Percentiles rank a stretch among this genome's conserved stretches.
Evolutionary conservation across 2,797 vertebrate genomes (phyloP).

Genomic region (Chaetophractus vellerosus): DNA sequence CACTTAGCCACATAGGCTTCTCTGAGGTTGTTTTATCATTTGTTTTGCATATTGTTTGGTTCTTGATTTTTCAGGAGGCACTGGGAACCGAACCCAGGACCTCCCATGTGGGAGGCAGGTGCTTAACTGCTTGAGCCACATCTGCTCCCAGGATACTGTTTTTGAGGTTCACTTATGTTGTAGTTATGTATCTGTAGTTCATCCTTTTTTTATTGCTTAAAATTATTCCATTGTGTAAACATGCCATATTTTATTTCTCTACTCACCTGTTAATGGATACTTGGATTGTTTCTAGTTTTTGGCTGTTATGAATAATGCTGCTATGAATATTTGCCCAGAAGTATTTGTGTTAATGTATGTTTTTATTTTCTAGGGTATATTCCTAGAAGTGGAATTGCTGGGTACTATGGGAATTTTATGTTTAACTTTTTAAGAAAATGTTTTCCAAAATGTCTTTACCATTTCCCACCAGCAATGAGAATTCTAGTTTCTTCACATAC

Average conservation of each 20-base stretch:
- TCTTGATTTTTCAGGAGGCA: too few relatives aligned
- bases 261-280: not conserved
- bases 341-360: not conserved
- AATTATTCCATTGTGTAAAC: not conserved
- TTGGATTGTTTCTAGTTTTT: constrained; percentile 24
- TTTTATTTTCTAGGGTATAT: constrained; percentile 19
- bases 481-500: constrained; percentile 30
- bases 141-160: not conserved
- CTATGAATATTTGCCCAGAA: constrained; percentile 45
- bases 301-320: constrained; percentile 5
- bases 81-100: too few relatives aligned
- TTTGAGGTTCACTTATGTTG: not conserved
- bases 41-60: too few relatives aligned
- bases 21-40: too few relatives aligned
- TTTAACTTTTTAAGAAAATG: not conserved
- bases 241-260: constrained; percentile 20
- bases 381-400: constrained; percentile 26
- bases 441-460: not conserved
- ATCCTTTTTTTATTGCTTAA: constrained; percentile 2
- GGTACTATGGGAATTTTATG: constrained; percentile 3
- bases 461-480: not conserved
- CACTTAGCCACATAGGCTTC: too few relatives aligned
- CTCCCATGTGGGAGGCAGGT: too few relatives aligned
- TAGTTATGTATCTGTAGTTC: not conserved
- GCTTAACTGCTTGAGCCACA: too few relatives aligned